These are phyloP conservation scores for Euplagia quadripunctaria DNA, from an alignment of 2,888 invertebrate species.

Conservation along the genomic window DNA sequence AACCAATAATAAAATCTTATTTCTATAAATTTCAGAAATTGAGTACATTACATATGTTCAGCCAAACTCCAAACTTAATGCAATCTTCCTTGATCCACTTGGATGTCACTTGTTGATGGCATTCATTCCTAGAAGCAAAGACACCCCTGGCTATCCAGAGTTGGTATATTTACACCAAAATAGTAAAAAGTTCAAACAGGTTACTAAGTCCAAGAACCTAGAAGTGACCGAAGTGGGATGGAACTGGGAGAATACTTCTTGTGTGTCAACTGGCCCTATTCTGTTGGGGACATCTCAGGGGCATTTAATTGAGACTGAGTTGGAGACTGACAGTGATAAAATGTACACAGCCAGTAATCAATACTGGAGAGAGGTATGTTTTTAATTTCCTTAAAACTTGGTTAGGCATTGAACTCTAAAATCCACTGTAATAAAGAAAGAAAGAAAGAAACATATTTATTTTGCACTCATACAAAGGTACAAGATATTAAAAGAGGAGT, in stretches of 20 bases:
- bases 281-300: slow-evolving; percentile 96
- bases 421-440: no score
- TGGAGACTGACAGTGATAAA: slow-evolving; percentile 93
- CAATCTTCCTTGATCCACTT: slow-evolving; percentile 94
- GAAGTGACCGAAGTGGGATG: slow-evolving; percentile 97
- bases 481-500: no score
- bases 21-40: slow-evolving; percentile 88
- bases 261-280: slow-evolving; percentile 93
- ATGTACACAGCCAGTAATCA: slow-evolving; percentile 93
- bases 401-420: neutral
- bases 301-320: slow-evolving; percentile 95
- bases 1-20: neutral
- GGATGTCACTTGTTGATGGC: slow-evolving; percentile 95
- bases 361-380: slow-evolving; percentile 93
- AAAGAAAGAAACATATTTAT: no score
- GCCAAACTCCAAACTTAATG: slow-evolving; percentile 88
- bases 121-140: slow-evolving; percentile 88
- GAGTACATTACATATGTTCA: slow-evolving; percentile 89
- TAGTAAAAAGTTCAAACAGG: slow-evolving; percentile 90
- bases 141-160: slow-evolving; percentile 87
- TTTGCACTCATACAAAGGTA: no score
- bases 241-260: slow-evolving; percentile 92
- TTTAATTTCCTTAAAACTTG: neutral
- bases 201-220: slow-evolving; percentile 90
- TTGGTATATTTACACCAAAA: slow-evolving; percentile 93